phyloP scores from a whole-genome alignment of 2,888 invertebrate genomes.

The Leptodirus hochenwartii region DNA sequence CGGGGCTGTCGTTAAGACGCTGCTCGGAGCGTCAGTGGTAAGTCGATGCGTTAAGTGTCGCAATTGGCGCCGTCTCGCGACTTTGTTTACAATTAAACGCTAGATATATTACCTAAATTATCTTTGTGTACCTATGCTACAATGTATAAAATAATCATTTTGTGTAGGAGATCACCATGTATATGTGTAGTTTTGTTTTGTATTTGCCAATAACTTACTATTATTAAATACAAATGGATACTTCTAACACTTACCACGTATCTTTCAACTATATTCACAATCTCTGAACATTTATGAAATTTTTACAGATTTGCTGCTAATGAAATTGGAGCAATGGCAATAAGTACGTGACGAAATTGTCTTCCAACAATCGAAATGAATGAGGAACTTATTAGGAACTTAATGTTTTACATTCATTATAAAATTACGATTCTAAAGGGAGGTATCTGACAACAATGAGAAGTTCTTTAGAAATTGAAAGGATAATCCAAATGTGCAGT shows the following conservation, averaged over 20 bases:
- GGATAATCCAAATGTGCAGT: too few species aligned
- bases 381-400: too few species aligned
- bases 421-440: too few species aligned
- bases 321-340: too few species aligned
- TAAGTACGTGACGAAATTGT: too few species aligned
- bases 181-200: conserved; percentile 31
- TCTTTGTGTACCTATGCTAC: conserved; percentile 30
- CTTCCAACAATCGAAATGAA: too few species aligned
- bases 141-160: conserved; percentile 30
- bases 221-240: conserved; percentile 21
- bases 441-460: too few species aligned
- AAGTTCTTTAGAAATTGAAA: too few species aligned
- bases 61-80: conserved; percentile 9
- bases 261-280: too few species aligned
- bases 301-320: too few species aligned
- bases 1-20: conserved; percentile 5
- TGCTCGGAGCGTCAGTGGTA: conserved; percentile 13
- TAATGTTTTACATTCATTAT: too few species aligned
- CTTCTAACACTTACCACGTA: conserved; percentile 10
- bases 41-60: conserved; percentile 27
- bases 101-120: conserved; percentile 23
- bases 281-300: too few species aligned
- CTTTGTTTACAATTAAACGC: conserved; percentile 14
- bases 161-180: conserved; percentile 26
- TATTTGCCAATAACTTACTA: conserved; percentile 26